Base-by-base conservation (phyloP, 1,140 invertebrate species). In the Harpegnathos saltator region DNA sequence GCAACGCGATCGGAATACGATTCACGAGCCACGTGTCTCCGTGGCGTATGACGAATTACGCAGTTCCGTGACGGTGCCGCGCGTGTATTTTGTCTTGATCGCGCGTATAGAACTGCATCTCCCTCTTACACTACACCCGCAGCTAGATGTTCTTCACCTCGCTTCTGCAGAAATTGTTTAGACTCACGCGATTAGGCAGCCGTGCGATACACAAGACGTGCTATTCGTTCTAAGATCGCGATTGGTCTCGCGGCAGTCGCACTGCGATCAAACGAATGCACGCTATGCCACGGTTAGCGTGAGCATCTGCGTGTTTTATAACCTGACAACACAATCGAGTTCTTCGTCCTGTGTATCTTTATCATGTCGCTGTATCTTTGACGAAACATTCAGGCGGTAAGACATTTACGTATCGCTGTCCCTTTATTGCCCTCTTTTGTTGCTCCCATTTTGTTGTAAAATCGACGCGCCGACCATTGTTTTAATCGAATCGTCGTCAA, bases 341-440 rank as follows among this genome's bases (percentile, higher is more conserved):
- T 54, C 50, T 33, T 62, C 50, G 19, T 80, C 65, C 59, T 71
- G 48, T 63, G 26, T 48, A 58, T 71, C 58, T 83, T 83, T 83
- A 91, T 81, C 86, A 90, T 91, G 90, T 90, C 24, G 61, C 82
- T 83, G 84, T 56, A 86, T 85, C 81, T 88, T 89, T 91, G 90
- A 91, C 83, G 86, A 72, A 91, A 69, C 75, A 81, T 72, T 81
- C 75, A 84, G 85, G 61, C 48, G 86, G 87, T 89, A 88, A 83
- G 83, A 44, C 0, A 19, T 1, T 7, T 33, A 26, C 15, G 44
- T 15, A 12, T 1, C n/a, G 24, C 5, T 1, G 2, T 3, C 26
- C 7, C 38, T 48, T 52, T 52, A 11, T 54, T 19, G 9, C 2
- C 17, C 52, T 7, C 26, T 4, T 17, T 0, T 77, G 15, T 73